A percentile compares a stretch with the other conserved stretches of the same genome.
These are phyloP conservation scores for Dione juno DNA, from an alignment of 2,888 invertebrate species.

Conservation along the genomic window DNA sequence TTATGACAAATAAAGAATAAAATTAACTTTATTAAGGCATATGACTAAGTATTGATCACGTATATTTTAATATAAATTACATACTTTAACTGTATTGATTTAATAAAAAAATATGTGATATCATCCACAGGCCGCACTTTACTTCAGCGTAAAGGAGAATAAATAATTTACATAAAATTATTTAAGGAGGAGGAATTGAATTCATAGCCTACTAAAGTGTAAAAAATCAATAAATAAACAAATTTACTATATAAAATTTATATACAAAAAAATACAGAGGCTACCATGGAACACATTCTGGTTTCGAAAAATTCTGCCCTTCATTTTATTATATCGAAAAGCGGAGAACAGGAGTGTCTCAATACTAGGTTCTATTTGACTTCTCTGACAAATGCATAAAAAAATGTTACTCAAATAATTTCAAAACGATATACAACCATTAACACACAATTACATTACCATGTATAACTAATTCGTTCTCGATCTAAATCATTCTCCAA, in stretches of 20 bases:
- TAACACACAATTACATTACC: not conserved
- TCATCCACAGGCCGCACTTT: not conserved
- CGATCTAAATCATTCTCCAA: slow-evolving; percentile 17
- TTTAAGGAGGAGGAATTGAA: too few species aligned
- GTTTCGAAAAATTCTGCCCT: too few species aligned
- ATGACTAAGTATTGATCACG: slow-evolving; percentile 10
- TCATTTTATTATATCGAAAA: too few species aligned
- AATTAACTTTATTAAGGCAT: slow-evolving; percentile 12
- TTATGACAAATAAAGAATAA: not conserved
- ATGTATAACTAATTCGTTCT: slow-evolving; percentile 3
- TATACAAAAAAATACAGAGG: not conserved
- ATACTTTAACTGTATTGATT: not conserved
- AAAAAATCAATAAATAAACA: too few species aligned
- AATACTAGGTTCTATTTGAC: too few species aligned
- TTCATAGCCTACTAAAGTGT: too few species aligned
- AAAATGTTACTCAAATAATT: too few species aligned
- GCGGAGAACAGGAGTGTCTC: too few species aligned
- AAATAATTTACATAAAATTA: not conserved
- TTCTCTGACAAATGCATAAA: too few species aligned
- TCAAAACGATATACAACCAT: not conserved
- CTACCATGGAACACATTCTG: not conserved
- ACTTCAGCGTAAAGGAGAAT: not conserved
- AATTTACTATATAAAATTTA: too few species aligned
- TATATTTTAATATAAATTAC: not conserved
- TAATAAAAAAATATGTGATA: not conserved